Evolutionary conservation across 2,888 invertebrate species (phyloP), one percentile per base, ranked within the genome.

Genomic region (Meandrusa payeni): DNA sequence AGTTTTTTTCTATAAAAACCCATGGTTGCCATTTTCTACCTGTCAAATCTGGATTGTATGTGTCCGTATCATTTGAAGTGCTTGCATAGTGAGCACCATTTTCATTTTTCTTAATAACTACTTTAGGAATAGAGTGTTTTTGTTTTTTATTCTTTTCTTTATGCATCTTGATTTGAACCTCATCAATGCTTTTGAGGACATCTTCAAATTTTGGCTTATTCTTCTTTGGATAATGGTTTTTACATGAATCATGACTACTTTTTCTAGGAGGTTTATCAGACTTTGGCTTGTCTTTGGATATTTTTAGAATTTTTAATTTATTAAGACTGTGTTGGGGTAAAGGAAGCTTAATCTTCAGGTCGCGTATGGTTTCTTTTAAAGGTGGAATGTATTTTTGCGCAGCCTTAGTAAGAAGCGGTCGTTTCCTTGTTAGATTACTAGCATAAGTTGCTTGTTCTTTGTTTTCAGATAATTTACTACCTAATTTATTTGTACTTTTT

Each of bases 371-470:
- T 56, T 80, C 79, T 63, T 73, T 78, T 48, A 82, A 51, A 2
- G 88, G 88, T 37, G 88, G 88, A 60, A 88, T 88, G 57, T 88
- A 88, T 69, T 88, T 88, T 66, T 87, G 82, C 39, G 88, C 88
- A 37, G 76, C 88, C 66, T 88, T 88, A 22, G 88, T 88, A 33
- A 88, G 64, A 46, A 88, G 64, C 15, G 80, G 82, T 46, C 80
- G 62, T 20, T 60, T 55, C 32, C 64, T 44, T 43, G 68, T 65
- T 49, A 61, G 52, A 49, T 64, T 61, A 24, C 65, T 57, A 50
- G 46, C 46, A 6, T 55, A 51, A 41, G 60, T 64, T 38, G 59
- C 56, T 58, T 79, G 77, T 41, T 74, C 70, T 17, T 68, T 69
- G 24, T 69, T 66, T 64, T 85, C 79, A 6, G 79, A 79, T 54